Evolutionary conservation across 2,888 invertebrate genomes (phyloP).

Genomic region (Xanthia togata): DNA sequence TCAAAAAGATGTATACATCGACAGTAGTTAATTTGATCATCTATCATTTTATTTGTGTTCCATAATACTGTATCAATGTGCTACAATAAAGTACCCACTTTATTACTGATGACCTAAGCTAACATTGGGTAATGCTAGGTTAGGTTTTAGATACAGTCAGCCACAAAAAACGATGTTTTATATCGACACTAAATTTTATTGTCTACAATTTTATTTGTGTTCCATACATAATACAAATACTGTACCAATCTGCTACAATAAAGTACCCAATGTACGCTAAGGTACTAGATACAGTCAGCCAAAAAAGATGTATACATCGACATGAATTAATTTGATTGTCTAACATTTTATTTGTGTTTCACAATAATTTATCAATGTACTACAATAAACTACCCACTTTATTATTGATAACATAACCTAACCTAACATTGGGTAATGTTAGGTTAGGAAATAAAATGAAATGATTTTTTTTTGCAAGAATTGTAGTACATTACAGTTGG

Average conservation of each 20-base stretch:
- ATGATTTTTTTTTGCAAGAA: too few species aligned
- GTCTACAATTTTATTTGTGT: neutral
- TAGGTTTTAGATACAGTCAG: too few species aligned
- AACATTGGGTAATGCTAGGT: too few species aligned
- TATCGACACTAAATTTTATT: neutral
- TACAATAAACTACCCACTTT: too few species aligned
- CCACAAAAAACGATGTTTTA: too few species aligned
- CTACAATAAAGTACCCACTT: neutral
- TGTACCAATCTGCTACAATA: neutral
- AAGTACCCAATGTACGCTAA: neutral
- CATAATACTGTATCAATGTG: neutral
- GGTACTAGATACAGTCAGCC: neutral
- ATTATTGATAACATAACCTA: too few species aligned
- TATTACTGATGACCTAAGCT: too few species aligned
- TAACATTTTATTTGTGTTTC: neutral
- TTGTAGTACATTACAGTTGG: too few species aligned
- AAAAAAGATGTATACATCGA: neutral
- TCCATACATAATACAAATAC: neutral
- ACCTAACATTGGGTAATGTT: too few species aligned
- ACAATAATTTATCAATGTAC: neutral
- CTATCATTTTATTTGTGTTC: neutral
- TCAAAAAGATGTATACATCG: neutral
- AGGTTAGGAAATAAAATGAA: too few species aligned
- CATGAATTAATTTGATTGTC: too few species aligned
- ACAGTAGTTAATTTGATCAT: neutral